Base-by-base conservation (phyloP, 2,797 vertebrate species). In the Saxicola maurus region DNA sequence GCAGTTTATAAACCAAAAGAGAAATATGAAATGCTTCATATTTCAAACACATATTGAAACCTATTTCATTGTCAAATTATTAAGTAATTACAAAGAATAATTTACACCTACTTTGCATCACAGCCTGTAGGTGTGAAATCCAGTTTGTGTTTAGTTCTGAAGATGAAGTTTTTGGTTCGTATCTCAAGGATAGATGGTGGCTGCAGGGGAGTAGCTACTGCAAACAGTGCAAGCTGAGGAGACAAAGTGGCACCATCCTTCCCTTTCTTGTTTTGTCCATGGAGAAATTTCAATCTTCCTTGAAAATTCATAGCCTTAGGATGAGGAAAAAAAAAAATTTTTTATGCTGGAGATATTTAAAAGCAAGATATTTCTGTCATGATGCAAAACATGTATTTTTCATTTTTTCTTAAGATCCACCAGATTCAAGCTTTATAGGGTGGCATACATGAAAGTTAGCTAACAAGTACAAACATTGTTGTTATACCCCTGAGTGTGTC, bases 131-230 rank as follows among this genome's bases (percentile, higher is more conserved):
- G 98, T 3, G 98, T 98, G 86, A 98, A 98, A 94, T 98, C 98
- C 85, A 98, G 93, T 78, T 98, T 98, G 96, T 98, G 98, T 92
- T 98, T 98, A 67, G 98, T 98, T 96, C 97, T 97, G 96, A 98
- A 98, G 89, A 98, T 97, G 79, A 98, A 97, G 89, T 98, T 98
- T 97, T 98, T 98, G 89, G 98, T 98, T 80, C 97, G 93, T 74
- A 98, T 98, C 95, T 98, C 98, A 81, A 98, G 96, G 82, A 98
- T 98, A 83, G 98, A 98, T 9, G 98, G 98, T 11, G 97, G 96
- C 67, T 98, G 98, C 35, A 98, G 89, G 1, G 98, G 98, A 31
- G 97, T 98, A 33, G 97, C 98, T 91, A 98, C 89, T 19, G 97
- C 97, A 93, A 98, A 98, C 82, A 98, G 91, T 57, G 98, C 98